phyloP scores from a whole-genome alignment of 2,113 vertebrate genomes.

The Planiliza haematocheilus region DNA sequence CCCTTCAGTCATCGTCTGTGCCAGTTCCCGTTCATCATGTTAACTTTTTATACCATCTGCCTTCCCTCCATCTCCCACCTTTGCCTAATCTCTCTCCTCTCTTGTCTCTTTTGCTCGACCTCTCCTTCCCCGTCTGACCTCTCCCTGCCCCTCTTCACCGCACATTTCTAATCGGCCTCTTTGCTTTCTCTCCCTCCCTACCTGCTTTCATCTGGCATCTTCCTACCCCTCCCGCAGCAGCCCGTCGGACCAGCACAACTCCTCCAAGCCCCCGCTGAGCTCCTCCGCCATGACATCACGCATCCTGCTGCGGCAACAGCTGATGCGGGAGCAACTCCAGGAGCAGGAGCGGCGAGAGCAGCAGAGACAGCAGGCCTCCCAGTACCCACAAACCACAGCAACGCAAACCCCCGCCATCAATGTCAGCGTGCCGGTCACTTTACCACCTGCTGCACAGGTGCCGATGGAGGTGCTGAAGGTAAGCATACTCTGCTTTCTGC shows the following conservation, averaged over 20 bases:
- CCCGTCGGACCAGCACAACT: slow-evolving; percentile 91
- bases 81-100: slow-evolving; percentile 29
- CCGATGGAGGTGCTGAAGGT: slow-evolving; percentile 99
- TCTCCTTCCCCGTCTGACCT: slow-evolving; percentile 53
- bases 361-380: slow-evolving; percentile 91
- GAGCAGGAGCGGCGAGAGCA: slow-evolving; percentile 96
- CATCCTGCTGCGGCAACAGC: slow-evolving; percentile 97
- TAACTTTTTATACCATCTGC: slow-evolving; percentile 32
- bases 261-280: slow-evolving; percentile 95
- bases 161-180: slow-evolving; percentile 15
- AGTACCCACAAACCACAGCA: slow-evolving; percentile 82
- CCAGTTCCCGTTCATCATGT: slow-evolving; percentile 23
- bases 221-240: slow-evolving; percentile 73
- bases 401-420: slow-evolving; percentile 96
- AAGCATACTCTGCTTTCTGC: slow-evolving; percentile 48
- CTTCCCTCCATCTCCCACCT: slow-evolving; percentile 22
- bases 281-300: slow-evolving; percentile 95
- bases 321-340: slow-evolving; percentile 99
- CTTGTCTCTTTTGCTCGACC: slow-evolving; percentile 62
- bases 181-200: slow-evolving; percentile 3
- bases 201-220: slow-evolving; percentile 26
- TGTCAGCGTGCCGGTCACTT: slow-evolving; percentile 88
- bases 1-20: slow-evolving; percentile 5
- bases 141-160: slow-evolving; percentile 40
- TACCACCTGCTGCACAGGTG: slow-evolving; percentile 90